Percentiles rank a stretch among this genome's conserved stretches.
These are phyloP conservation scores for Borostomias antarcticus DNA, from an alignment of 2,797 vertebrate genomes.

Conservation along the genomic window DNA sequence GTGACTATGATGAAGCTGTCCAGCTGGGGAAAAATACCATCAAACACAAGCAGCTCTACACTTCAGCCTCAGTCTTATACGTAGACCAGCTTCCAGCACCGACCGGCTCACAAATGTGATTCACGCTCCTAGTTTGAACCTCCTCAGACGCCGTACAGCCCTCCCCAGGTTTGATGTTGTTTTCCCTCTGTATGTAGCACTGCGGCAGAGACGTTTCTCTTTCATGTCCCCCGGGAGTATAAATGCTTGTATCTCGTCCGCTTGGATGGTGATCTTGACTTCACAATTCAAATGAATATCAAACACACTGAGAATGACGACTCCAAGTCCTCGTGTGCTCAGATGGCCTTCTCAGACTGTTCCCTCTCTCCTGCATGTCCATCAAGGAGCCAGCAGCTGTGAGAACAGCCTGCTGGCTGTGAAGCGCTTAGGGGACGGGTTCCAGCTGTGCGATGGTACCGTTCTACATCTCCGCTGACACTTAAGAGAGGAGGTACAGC, in stretches of 20 bases:
- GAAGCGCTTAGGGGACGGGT: too few species aligned
- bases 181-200: background rate
- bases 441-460: background rate
- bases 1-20: slow-evolving; percentile 18
- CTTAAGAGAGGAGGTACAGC: background rate
- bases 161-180: background rate
- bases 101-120: background rate
- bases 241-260: background rate
- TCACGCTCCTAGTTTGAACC: background rate
- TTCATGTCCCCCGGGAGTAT: background rate
- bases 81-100: too few species aligned
- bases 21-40: slow-evolving; percentile 8
- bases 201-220: background rate
- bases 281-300: slow-evolving; percentile 2
- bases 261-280: slow-evolving; percentile 1
- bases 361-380: background rate
- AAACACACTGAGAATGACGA: background rate
- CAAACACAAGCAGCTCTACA: background rate
- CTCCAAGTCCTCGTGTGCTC: background rate
- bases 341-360: background rate
- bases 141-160: background rate
- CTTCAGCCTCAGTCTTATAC: too few species aligned
- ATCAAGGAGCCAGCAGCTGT: too few species aligned
- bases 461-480: too few species aligned
- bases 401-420: slow-evolving; percentile 36